Evolutionary conservation across 2,888 invertebrate species (phyloP).

Genomic region (Galeopsomyia nigrocyanea): DNA sequence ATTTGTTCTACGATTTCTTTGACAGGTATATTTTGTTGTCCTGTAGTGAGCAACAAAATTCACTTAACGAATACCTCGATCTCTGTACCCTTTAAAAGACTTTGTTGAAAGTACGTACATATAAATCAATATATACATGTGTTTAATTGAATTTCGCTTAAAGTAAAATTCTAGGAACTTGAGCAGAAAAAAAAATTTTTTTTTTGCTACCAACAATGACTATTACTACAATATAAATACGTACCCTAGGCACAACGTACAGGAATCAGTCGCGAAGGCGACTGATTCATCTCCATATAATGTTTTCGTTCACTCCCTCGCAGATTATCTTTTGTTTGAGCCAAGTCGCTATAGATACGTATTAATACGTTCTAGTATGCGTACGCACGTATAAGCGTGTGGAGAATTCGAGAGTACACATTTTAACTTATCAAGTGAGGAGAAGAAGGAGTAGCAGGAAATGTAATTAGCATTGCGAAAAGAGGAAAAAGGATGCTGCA

Average conservation of each 20-base stretch:
- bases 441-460: not conserved
- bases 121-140: no score
- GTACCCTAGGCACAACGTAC: not conserved
- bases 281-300: slow-evolving; percentile 3
- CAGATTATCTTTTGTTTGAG: no score
- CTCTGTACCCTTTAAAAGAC: no score
- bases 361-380: no score
- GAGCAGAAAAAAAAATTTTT: slow-evolving; percentile 17
- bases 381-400: no score
- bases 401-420: not conserved
- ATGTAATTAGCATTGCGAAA: not conserved
- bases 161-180: slow-evolving; percentile 35
- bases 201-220: slow-evolving; percentile 12
- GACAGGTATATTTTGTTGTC: no score
- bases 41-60: no score
- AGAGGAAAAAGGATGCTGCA: slow-evolving; percentile 3
- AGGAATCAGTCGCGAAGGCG: slow-evolving; percentile 5
- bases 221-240: slow-evolving; percentile 6
- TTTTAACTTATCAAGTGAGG: slow-evolving; percentile 11
- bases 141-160: slow-evolving; percentile 14
- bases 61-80: no score
- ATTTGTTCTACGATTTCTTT: no score
- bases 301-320: no score
- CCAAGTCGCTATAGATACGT: no score
- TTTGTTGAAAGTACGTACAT: no score